Evolutionary conservation across 2,888 invertebrate genomes (phyloP).

Genomic region (Thymelicus lineola): DNA sequence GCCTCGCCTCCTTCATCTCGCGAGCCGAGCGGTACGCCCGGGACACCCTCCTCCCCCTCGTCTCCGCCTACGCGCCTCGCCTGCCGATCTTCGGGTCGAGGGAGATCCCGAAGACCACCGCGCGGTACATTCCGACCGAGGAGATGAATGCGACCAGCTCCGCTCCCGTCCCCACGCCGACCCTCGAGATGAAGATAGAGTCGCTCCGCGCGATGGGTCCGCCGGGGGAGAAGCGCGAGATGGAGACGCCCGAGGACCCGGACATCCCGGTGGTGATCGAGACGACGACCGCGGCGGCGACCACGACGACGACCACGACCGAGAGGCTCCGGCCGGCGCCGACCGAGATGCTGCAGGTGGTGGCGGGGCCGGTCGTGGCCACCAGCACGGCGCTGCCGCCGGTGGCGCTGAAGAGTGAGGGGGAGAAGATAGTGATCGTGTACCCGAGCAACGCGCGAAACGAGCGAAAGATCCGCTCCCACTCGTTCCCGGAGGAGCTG

Average conservation of each 20-base stretch:
- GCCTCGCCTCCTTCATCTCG: slow-evolving; percentile 91
- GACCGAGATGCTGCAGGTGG: slow-evolving; percentile 67
- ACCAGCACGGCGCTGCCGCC: slow-evolving; percentile 78
- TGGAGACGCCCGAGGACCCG: slow-evolving; percentile 75
- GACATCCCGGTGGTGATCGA: slow-evolving; percentile 62
- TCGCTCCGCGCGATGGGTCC: slow-evolving; percentile 73
- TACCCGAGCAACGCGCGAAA: slow-evolving; percentile 81
- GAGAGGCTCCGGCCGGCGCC: slow-evolving; percentile 65
- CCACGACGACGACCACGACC: slow-evolving; percentile 61
- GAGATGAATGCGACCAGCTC: slow-evolving; percentile 66
- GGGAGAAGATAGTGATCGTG: slow-evolving; percentile 79
- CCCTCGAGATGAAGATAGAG: slow-evolving; percentile 81
- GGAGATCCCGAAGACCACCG: slow-evolving; percentile 77
- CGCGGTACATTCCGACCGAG: slow-evolving; percentile 87
- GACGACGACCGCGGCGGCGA: slow-evolving; percentile 59
- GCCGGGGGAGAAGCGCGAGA: slow-evolving; percentile 69
- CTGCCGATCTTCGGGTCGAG: slow-evolving; percentile 86
- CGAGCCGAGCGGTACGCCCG: slow-evolving; percentile 93
- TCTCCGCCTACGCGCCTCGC: slow-evolving; percentile 91
- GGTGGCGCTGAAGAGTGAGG: slow-evolving; percentile 70
- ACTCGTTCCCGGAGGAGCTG: slow-evolving; percentile 79
- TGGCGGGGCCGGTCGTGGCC: slow-evolving; percentile 64
- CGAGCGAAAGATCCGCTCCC: slow-evolving; percentile 78
- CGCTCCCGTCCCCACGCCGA: slow-evolving; percentile 75
- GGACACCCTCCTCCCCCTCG: slow-evolving; percentile 90